Conservation (phyloP, 2,797 vertebrate species). For the Gallinago solitaria region DNA sequence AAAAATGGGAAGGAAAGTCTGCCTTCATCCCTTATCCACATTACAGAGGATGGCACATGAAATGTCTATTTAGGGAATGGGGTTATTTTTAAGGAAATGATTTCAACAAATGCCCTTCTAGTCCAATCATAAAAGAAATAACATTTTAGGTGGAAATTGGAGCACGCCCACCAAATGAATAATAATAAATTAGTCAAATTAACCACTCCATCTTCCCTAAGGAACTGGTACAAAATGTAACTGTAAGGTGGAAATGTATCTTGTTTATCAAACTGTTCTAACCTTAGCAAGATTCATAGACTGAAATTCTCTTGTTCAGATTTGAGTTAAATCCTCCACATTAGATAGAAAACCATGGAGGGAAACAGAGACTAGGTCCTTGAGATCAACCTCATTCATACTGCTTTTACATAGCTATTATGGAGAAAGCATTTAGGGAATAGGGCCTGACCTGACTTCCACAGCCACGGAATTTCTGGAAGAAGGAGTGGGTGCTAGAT, state of each 20-base stretch:
- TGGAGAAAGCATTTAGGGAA: not conserved
- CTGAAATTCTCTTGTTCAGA: not conserved
- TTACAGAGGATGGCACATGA: not conserved
- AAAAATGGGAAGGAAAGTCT: not conserved
- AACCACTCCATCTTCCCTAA: not conserved
- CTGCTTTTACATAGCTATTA: not conserved
- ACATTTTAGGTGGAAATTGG: not conserved
- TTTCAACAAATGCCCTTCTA: not conserved
- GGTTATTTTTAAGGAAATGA: not conserved
- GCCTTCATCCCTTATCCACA: not conserved
- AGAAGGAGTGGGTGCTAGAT: not conserved
- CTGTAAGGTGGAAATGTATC: not conserved
- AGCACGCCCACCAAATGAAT: not conserved
- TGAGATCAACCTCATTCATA: not conserved
- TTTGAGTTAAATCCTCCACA: not conserved
- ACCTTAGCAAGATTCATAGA: not conserved
- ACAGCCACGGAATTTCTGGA: not conserved
- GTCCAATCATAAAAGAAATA: not conserved
- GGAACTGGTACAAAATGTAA: not conserved
- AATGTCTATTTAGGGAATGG: rapidly evolving
- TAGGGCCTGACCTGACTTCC: not conserved
- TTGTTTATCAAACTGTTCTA: not conserved
- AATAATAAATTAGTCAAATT: not conserved
- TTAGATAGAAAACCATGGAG: not conserved
- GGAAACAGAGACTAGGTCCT: not conserved